These are phyloP conservation scores for Corythoichthys haematopterus DNA, from an alignment of 2,113 vertebrate species.

Conservation along the genomic window DNA sequence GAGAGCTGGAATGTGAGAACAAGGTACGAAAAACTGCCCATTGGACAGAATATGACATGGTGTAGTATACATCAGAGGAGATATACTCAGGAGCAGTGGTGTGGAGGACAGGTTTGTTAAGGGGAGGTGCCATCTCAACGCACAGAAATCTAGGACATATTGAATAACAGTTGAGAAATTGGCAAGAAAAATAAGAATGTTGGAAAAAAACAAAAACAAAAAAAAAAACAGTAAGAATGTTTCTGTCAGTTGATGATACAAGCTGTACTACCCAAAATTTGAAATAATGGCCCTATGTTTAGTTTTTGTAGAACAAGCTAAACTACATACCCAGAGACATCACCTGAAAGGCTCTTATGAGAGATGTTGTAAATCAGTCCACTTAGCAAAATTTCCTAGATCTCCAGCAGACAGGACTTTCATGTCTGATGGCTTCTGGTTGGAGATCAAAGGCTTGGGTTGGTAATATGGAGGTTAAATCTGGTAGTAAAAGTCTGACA, in stretches of 20 bases:
- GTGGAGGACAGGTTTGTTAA: too few species aligned
- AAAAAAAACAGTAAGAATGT: neutral
- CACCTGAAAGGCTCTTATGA: slow-evolving; percentile 30
- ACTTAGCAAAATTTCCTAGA: slow-evolving; percentile 42
- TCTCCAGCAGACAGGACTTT: slow-evolving; percentile 28
- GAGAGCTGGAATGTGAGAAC: too few species aligned
- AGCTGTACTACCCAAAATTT: slow-evolving; percentile 24
- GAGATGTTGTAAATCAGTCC: slow-evolving; percentile 43
- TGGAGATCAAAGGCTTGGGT: slow-evolving; percentile 15
- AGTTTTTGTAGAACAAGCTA: slow-evolving; percentile 2
- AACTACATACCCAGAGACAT: slow-evolving; percentile 30
- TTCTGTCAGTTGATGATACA: slow-evolving; percentile 27
- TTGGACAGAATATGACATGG: too few species aligned
- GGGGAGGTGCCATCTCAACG: too few species aligned
- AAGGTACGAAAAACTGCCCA: too few species aligned
- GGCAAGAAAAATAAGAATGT: too few species aligned
- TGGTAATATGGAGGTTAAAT: slow-evolving; percentile 3
- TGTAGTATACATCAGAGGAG: too few species aligned
- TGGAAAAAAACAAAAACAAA: too few species aligned
- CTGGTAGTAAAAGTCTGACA: neutral
- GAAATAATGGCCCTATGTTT: slow-evolving; percentile 30
- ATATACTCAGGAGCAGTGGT: too few species aligned
- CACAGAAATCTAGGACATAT: too few species aligned
- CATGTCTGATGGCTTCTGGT: slow-evolving; percentile 17
- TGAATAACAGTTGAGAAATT: too few species aligned